Conservation (phyloP, 2,113 vertebrate genomes). For the Henicopernis longicauda region DNA sequence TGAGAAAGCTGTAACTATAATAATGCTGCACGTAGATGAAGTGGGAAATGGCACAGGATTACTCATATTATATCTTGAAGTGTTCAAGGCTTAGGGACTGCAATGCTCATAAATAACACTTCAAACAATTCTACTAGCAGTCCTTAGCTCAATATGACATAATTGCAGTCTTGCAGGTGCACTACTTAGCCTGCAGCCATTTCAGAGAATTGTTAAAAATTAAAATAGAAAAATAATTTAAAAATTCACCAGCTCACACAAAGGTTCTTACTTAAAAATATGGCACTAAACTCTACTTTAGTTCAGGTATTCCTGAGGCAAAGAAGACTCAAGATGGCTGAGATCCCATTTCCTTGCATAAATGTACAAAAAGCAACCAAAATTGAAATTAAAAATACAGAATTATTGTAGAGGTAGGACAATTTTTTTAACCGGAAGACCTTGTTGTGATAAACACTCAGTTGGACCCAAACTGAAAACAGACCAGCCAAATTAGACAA, state of each 20-base stretch:
- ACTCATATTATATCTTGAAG: not conserved
- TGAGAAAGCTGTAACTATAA: not conserved
- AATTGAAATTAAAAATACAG: not conserved
- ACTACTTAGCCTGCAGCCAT: not conserved
- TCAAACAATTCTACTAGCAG: not conserved
- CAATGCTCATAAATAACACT: slow-evolving; percentile 15
- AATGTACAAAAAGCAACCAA: not conserved
- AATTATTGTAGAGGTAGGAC: not conserved
- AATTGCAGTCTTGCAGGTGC: not conserved
- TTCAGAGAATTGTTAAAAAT: not conserved
- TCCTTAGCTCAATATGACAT: not conserved
- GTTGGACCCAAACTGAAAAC: not conserved
- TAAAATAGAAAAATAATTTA: not conserved
- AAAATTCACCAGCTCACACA: not conserved
- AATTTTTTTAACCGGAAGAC: not conserved
- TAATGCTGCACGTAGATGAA: not conserved
- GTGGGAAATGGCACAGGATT: not conserved
- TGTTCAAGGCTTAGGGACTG: not conserved
- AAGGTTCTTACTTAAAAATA: not conserved
- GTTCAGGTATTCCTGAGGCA: not conserved
- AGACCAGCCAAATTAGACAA: not conserved
- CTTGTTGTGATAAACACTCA: not conserved
- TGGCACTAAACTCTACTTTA: not conserved
- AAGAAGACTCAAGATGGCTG: not conserved
- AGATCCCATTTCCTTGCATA: not conserved